Evolutionary conservation across 1,140 invertebrate species (phyloP), one percentile per base, ranked within the genome.

Genomic region (Solen grandis): DNA sequence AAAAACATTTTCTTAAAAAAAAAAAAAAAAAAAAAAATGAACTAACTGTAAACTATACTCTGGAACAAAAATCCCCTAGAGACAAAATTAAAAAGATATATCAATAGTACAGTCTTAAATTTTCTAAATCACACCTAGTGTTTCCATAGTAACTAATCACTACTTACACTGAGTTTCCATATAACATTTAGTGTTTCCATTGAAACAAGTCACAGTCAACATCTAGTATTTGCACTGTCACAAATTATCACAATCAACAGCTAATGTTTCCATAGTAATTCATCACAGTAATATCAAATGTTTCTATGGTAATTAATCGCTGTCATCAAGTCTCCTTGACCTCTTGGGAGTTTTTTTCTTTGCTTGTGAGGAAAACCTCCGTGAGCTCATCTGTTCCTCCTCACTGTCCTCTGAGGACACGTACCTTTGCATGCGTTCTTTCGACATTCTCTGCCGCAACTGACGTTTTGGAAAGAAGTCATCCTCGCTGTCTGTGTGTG

Each of bases 401-500:
- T 70, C 68, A 57, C 68, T 70, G 13, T 54, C 68, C n/a, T n/a
- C n/a, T 13, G 68, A 70, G 1, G 50, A 55, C 27, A 55, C 29
- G n/a, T 55, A 70, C 25, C 50, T 25, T 31, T 54, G 41, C 66
- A 69, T 69, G 55, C 27, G 25, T 57, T 70, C 50, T 16, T 70
- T 14, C n/a, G 68, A 52, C 0, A 70, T 16, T 55, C 68, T 54
- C 25, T 70, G 46, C 27, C 25, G 35, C 10, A 70, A 31, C 22
- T 54, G 50, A 54, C 5, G 5, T 13, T 52, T 13, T 36, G 29
- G 1, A 8, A 16, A 31, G 5, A 31, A 14, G n/a, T n/a, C 27
- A 54, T 69, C 54, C 25, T 69, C 65, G 33, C 54, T 50, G 22
- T 69, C 65, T 55, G 5, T 5, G 5, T 14, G 33, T 4, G 1